Conservation (phyloP, 2,797 vertebrate genomes). For the Platalea minor region DNA sequence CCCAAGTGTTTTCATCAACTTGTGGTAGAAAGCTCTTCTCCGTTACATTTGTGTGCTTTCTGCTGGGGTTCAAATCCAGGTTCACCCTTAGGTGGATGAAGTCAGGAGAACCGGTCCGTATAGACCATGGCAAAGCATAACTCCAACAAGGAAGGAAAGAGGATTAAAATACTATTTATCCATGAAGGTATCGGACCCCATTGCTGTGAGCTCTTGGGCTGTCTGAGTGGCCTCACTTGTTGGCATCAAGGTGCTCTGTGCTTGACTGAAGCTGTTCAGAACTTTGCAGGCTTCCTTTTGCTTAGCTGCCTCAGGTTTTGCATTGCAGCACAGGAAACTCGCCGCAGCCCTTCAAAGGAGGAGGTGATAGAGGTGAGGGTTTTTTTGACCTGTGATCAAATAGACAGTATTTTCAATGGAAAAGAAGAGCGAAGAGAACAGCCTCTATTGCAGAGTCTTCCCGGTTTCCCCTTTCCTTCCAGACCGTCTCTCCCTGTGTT, state of each 20-base stretch:
- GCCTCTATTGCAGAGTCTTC: not conserved
- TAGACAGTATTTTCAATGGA: not conserved
- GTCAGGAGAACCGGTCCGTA: not conserved
- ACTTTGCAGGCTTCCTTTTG: not conserved
- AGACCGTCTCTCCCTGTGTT: rapidly evolving
- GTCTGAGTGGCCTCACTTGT: not conserved
- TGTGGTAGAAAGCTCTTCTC: not conserved
- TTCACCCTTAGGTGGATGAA: not conserved
- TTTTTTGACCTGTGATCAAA: not conserved
- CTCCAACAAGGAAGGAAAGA: not conserved
- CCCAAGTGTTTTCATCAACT: not conserved
- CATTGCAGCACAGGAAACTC: not conserved
- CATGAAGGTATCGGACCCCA: not conserved
- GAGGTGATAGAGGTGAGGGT: not conserved
- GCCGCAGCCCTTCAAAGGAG: not conserved
- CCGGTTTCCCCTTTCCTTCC: not conserved
- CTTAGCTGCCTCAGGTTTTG: not conserved
- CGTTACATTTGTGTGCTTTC: not conserved
- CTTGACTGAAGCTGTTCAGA: not conserved
- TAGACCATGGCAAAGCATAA: not conserved
- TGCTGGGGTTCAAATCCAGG: not conserved
- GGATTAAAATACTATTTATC: not conserved
- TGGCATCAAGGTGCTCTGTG: not conserved
- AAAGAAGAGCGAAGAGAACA: not conserved
- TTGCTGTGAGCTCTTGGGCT: not conserved